phyloP scores from a whole-genome alignment of 2,113 vertebrate genomes.

The Microcebus jonahi region DNA sequence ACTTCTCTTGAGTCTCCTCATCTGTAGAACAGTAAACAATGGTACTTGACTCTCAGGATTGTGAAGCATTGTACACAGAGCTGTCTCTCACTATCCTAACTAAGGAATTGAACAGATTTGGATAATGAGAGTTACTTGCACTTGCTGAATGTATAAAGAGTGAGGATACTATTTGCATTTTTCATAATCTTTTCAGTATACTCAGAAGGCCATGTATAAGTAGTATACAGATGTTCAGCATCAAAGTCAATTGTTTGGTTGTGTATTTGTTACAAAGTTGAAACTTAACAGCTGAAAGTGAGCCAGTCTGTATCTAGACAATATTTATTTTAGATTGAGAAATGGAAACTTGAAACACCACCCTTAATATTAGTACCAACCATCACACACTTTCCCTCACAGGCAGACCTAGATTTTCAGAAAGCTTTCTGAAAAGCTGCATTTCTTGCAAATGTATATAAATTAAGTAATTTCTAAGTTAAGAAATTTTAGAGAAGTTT shows the following conservation, averaged over 20 bases:
- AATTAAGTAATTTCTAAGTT: slow-evolving; percentile 26
- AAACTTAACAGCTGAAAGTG: neutral
- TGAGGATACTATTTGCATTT: neutral
- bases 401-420: neutral
- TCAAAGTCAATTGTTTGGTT: neutral
- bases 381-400: neutral
- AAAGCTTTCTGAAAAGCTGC: neutral
- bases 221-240: neutral
- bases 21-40: neutral
- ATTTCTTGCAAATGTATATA: neutral
- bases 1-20: neutral
- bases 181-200: neutral
- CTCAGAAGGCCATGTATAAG: neutral
- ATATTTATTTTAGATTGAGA: slow-evolving; percentile 19
- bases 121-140: neutral
- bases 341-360: neutral
- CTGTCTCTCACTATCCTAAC: neutral
- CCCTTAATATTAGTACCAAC: neutral
- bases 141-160: neutral
- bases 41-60: neutral
- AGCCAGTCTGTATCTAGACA: slow-evolving; percentile 9
- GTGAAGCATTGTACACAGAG: neutral
- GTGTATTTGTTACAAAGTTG: slow-evolving; percentile 11
- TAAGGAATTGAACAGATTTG: neutral
- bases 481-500: neutral